phyloP scores from a whole-genome alignment of 2,113 vertebrate genomes.

The Silurus glanis region DNA sequence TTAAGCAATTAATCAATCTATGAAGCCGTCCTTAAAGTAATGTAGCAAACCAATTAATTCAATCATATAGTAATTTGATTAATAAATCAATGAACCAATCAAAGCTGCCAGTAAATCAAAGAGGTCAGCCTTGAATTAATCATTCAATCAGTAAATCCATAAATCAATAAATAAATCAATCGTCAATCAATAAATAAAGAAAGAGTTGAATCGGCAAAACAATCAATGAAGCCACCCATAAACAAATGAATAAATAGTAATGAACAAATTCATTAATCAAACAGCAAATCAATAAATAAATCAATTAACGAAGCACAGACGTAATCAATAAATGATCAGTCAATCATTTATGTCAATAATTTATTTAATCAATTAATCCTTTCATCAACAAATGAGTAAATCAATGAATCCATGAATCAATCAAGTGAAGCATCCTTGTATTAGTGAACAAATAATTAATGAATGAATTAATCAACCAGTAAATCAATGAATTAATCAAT shows the following conservation, averaged over 20 bases:
- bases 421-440: neutral
- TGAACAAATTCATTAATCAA: neutral
- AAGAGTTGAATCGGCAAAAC: no score
- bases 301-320: neutral
- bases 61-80: neutral
- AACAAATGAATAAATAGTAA: neutral
- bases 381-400: neutral
- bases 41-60: neutral
- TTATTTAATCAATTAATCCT: neutral
- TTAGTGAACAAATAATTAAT: neutral
- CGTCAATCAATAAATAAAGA: neutral
- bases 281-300: neutral
- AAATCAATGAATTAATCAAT: neutral
- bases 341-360: no score
- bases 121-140: no score
- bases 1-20: neutral
- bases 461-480: neutral
- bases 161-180: neutral
- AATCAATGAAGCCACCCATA: neutral
- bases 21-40: neutral
- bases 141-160: neutral
- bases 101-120: neutral
- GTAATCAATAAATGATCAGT: neutral
- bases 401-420: neutral
- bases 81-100: neutral